Evolutionary conservation across 2,113 vertebrate genomes (phyloP), one percentile per base, ranked within the genome.

Genomic region (Myiagra hebetior): DNA sequence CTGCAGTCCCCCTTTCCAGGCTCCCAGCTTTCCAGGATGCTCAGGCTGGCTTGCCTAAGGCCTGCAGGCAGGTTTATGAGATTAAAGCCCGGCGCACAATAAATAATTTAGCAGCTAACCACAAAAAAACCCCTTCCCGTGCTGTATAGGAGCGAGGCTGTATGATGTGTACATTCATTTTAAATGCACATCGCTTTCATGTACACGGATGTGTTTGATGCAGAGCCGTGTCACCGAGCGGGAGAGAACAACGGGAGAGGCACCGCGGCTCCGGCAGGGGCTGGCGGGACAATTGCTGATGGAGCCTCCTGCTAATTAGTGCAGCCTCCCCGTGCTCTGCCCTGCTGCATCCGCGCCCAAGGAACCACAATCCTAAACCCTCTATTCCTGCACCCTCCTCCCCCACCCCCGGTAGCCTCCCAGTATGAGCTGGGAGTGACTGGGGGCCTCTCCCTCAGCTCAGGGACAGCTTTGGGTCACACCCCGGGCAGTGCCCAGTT

Each of bases 101-200:
- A 98, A 98, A 98, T 98, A 98, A 98, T 98, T 97, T 85, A 98
- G 93, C 95, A 97, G 91, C 91, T 95, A 80, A 95, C 89, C 95
- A 93, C 91, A 41, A 24, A 20, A 52, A 53, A 52, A 2, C 5
- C 67, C n/a, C 49, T 7, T 13, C 57, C 65, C 9, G 19, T 70
- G 57, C 53, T 68, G 91, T 82, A 72, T 60, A 81, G 94, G 74
- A 95, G 78, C 78, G 56, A 63, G 91, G 94, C 91, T 68, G 92
- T 94, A 68, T 82, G 93, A 97, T 96, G 74, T 79, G 93, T 93
- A 96, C 86, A 87, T 85, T 70, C 95, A 75, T 96, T 97, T 92
- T 85, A 93, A 96, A 94, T 19, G 67, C 91, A 88, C 77, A 59
- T 55, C 82, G 1, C 95, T 97, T 95, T 80, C 95, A 94, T 87